A percentile compares a stretch with the other conserved stretches of the same genome.
Conservation (phyloP, 2,113 vertebrate genomes). For the Dolichallabes microphthalmus region DNA sequence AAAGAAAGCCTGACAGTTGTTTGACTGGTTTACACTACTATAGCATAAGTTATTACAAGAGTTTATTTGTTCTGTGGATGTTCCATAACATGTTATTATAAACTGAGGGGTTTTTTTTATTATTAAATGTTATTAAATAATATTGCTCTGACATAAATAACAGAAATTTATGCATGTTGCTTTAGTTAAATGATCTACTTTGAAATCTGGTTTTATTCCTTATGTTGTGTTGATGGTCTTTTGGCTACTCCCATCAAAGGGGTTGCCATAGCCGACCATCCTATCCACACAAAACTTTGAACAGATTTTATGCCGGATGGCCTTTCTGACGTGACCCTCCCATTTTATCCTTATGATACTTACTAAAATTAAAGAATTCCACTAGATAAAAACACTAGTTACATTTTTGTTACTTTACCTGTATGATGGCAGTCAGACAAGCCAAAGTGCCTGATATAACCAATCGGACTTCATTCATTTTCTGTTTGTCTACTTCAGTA, state of each 20-base stretch:
- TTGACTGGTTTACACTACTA: not conserved
- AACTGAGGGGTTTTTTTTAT: not conserved
- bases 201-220: too few relatives aligned
- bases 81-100: not conserved
- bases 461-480: conserved; percentile 79
- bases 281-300: too few relatives aligned
- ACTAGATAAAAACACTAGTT: not conserved
- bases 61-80: not conserved
- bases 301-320: not conserved
- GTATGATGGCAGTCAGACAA: conserved; percentile 89
- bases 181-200: not conserved
- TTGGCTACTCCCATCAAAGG: too few relatives aligned
- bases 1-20: not conserved
- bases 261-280: too few relatives aligned
- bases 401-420: conserved; percentile 67
- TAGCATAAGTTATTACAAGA: not conserved
- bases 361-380: not conserved
- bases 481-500: conserved; percentile 68
- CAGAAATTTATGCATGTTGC: not conserved
- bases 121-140: not conserved
- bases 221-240: too few relatives aligned
- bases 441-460: conserved; percentile 85
- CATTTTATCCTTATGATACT: not conserved
- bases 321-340: too few relatives aligned
- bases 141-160: not conserved